Evolutionary conservation across 2,113 vertebrate genomes (phyloP).

Genomic region (Podarcis muralis): DNA sequence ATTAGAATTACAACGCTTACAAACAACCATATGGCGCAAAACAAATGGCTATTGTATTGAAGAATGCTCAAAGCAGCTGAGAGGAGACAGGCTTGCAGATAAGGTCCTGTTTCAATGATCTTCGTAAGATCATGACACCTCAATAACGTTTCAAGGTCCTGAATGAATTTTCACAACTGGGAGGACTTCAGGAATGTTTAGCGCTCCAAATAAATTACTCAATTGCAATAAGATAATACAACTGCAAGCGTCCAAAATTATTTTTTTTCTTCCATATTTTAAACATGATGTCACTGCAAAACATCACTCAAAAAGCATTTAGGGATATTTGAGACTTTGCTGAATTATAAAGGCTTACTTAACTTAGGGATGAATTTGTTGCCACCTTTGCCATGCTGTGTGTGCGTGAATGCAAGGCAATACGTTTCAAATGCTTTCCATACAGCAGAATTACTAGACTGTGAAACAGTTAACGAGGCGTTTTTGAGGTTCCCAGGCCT

Average conservation of each 20-base stretch:
- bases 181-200: too few species aligned
- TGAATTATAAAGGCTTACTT: too few species aligned
- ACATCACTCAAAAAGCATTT: not conserved
- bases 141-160: not conserved
- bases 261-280: not conserved
- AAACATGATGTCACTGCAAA: not conserved
- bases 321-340: not conserved
- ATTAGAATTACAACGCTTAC: too few species aligned
- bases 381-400: not conserved
- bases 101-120: not conserved
- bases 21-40: too few species aligned
- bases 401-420: not conserved
- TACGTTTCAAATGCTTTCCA: not conserved
- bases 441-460: slow-evolving; percentile 5
- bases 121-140: not conserved
- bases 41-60: too few species aligned
- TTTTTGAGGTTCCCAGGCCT: slow-evolving; percentile 31
- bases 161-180: too few species aligned
- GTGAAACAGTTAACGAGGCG: not conserved
- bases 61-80: too few species aligned
- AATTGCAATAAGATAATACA: too few species aligned
- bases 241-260: too few species aligned
- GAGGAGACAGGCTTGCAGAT: too few species aligned
- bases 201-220: too few species aligned
- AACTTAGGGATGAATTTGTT: not conserved